A percentile compares a stretch with the other conserved stretches of the same genome.
phyloP scores from a whole-genome alignment of 2,797 vertebrate genomes.

The Siniperca obscura region DNA sequence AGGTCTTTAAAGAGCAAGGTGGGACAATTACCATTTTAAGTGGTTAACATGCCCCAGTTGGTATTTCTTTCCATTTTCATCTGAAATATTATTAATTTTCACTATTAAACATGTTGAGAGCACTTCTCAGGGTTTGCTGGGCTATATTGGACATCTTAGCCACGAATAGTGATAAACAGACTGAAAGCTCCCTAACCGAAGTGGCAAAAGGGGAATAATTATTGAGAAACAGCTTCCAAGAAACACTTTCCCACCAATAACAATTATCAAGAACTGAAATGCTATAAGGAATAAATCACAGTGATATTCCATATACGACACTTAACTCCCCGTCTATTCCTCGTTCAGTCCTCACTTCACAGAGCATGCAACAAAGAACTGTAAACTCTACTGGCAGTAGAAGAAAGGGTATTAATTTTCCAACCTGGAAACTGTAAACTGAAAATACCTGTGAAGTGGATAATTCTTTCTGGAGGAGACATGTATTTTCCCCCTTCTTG shows the following conservation, averaged over 20 bases:
- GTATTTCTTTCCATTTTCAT: slow-evolving; percentile 67
- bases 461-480: slow-evolving; percentile 83
- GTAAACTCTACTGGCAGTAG: slow-evolving; percentile 76
- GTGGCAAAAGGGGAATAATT: slow-evolving; percentile 68
- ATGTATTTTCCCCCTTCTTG: slow-evolving; percentile 79
- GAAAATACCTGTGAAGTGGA: slow-evolving; percentile 86
- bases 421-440: slow-evolving; percentile 80
- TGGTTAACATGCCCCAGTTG: slow-evolving; percentile 74
- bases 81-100: slow-evolving; percentile 75
- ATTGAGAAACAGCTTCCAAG: slow-evolving; percentile 61
- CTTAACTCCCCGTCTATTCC: slow-evolving; percentile 44
- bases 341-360: slow-evolving; percentile 59
- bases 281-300: slow-evolving; percentile 57
- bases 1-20: slow-evolving; percentile 68
- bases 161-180: slow-evolving; percentile 64
- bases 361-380: slow-evolving; percentile 70
- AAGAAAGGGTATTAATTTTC: slow-evolving; percentile 83
- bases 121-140: slow-evolving; percentile 40
- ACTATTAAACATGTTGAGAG: slow-evolving; percentile 76
- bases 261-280: slow-evolving; percentile 63
- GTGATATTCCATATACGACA: slow-evolving; percentile 55
- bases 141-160: slow-evolving; percentile 66
- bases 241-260: slow-evolving; percentile 55
- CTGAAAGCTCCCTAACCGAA: slow-evolving; percentile 64
- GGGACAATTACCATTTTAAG: slow-evolving; percentile 82